phyloP scores from a whole-genome alignment of 1,140 invertebrate genomes.

The Papilio aristodemus region DNA sequence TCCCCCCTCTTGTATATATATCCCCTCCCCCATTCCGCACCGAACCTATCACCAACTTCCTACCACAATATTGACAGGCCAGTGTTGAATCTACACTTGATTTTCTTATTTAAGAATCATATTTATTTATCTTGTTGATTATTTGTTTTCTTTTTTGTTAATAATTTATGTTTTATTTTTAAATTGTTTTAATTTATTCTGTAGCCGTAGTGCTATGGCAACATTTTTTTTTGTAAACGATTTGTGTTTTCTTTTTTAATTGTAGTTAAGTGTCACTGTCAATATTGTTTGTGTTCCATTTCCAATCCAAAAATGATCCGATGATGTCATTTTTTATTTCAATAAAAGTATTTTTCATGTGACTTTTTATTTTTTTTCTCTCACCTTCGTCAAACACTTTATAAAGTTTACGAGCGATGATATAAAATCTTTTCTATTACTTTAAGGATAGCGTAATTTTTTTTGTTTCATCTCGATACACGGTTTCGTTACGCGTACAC shows the following conservation, averaged over 20 bases:
- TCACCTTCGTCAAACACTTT: constrained; percentile 27
- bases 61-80: constrained; percentile 77
- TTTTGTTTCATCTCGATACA: too few relatives aligned
- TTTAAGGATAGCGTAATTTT: too few relatives aligned
- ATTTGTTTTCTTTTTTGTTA: constrained; percentile 73
- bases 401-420: constrained; percentile 18
- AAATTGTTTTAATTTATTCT: constrained; percentile 78
- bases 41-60: constrained; percentile 41
- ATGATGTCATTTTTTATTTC: constrained; percentile 80
- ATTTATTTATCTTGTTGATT: constrained; percentile 74
- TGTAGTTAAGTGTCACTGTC: constrained; percentile 72
- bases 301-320: constrained; percentile 63
- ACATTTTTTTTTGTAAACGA: constrained; percentile 49
- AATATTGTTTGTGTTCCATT: constrained; percentile 75
- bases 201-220: constrained; percentile 63
- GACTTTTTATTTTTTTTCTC: constrained; percentile 58
- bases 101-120: constrained; percentile 62
- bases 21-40: constrained; percentile 42
- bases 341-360: constrained; percentile 74
- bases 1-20: constrained; percentile 31
- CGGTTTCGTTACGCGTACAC: too few relatives aligned
- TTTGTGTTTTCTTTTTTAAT: constrained; percentile 61
- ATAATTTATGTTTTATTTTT: constrained; percentile 69
- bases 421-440: too few relatives aligned
- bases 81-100: constrained; percentile 74